These are phyloP conservation scores for Macroteleia sp. DNA, from an alignment of 2,888 invertebrate species.

Conservation along the genomic window DNA sequence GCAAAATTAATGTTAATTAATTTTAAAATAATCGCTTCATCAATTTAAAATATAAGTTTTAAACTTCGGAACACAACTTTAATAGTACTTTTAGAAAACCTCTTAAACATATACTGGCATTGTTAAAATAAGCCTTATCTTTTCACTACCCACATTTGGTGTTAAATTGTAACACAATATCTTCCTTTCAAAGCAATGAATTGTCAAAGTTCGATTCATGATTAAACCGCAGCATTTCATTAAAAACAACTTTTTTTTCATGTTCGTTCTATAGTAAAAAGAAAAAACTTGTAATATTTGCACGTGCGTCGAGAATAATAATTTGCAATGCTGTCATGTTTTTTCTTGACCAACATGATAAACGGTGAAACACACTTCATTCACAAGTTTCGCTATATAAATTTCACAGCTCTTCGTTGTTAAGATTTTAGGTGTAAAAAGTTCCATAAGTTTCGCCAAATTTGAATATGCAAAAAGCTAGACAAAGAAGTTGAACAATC, in stretches of 20 bases:
- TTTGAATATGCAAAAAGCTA: no score
- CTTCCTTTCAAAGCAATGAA: neutral
- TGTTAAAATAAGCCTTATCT: neutral
- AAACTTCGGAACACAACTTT: neutral
- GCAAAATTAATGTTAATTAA: conserved; percentile 14
- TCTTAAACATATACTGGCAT: neutral
- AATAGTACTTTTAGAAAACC: neutral
- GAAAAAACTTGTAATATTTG: conserved; percentile 30
- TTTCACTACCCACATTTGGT: no score
- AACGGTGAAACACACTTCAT: conserved; percentile 20
- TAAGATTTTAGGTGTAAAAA: no score
- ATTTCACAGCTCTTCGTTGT: no score
- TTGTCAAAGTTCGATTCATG: no score
- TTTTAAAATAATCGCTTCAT: neutral
- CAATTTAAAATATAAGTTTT: neutral
- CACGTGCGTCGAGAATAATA: conserved; percentile 30
- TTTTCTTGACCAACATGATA: conserved; percentile 37
- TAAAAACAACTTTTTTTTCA: no score
- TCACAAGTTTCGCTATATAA: no score
- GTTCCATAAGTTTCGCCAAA: no score
- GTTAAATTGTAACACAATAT: conserved; percentile 14
- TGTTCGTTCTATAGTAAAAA: no score
- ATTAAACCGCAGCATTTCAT: no score
- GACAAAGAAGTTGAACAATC: no score
- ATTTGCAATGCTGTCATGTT: conserved; percentile 44